A percentile compares a stretch with the other conserved stretches of the same genome.
Evolutionary conservation across 2,113 vertebrate genomes (phyloP).

Genomic region (Acrocephalus kingi): DNA sequence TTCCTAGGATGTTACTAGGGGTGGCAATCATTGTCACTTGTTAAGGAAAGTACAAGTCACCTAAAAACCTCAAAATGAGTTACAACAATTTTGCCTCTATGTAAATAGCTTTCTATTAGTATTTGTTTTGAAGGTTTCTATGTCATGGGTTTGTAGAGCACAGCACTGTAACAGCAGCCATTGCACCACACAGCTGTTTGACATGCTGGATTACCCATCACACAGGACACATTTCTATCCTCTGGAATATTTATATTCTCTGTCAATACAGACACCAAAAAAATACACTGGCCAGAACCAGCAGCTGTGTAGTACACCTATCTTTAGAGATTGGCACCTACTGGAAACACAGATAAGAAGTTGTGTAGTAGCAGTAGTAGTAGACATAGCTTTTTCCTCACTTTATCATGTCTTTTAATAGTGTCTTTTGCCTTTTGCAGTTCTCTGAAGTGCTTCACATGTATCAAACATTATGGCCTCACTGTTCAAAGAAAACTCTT

Average conservation of each 20-base stretch:
- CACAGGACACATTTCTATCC: background rate
- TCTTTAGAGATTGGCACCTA: background rate
- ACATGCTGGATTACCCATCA: background rate
- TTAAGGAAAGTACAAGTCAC: background rate
- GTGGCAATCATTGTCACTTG: background rate
- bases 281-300: background rate
- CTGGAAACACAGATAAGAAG: background rate
- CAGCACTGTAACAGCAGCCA: background rate
- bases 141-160: background rate
- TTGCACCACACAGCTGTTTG: background rate
- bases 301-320: background rate
- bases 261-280: background rate
- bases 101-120: background rate
- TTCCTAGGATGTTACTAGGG: background rate
- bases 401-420: background rate
- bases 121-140: background rate
- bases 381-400: background rate
- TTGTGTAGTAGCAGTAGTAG: background rate
- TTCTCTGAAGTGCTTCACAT: background rate
- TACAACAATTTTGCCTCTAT: background rate
- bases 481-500: background rate
- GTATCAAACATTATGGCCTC: background rate
- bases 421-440: background rate
- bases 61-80: background rate
- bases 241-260: background rate